Conservation (phyloP, 2,797 vertebrate genomes). For the Carapus acus region DNA sequence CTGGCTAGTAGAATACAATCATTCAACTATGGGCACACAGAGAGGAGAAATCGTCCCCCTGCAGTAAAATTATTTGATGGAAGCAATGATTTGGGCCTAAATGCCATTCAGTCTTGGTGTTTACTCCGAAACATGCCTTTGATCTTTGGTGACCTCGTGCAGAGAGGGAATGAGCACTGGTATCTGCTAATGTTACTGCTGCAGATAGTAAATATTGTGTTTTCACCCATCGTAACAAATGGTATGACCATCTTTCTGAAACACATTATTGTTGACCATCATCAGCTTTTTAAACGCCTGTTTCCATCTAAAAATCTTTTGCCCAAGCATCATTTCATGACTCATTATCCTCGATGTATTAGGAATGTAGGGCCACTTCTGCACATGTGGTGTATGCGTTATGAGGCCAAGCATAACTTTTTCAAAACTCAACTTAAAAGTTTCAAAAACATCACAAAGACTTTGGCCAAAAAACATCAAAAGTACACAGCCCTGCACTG, state of each 20-base stretch:
- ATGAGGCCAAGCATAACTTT: slow-evolving; percentile 28
- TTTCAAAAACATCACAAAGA: slow-evolving; percentile 25
- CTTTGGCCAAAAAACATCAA: slow-evolving; percentile 20
- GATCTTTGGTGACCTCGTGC: slow-evolving; percentile 35
- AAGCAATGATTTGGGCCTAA: slow-evolving; percentile 36
- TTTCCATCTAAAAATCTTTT: slow-evolving; percentile 26
- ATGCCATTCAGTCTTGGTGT: slow-evolving; percentile 26
- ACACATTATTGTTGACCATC: slow-evolving; percentile 38
- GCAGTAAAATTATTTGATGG: slow-evolving; percentile 20
- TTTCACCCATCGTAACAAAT: slow-evolving; percentile 42
- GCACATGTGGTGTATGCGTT: slow-evolving; percentile 19
- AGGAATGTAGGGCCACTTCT: slow-evolving; percentile 16
- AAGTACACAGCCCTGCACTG: slow-evolving; percentile 22
- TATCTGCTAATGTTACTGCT: slow-evolving; percentile 24
- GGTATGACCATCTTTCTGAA: slow-evolving; percentile 34
- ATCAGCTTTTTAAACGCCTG: slow-evolving; percentile 30
- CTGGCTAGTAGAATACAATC: slow-evolving; percentile 24
- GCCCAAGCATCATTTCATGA: slow-evolving; percentile 38
- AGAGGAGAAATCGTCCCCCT: slow-evolving; percentile 20
- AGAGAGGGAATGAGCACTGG: slow-evolving; percentile 23
- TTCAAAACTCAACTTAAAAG: slow-evolving; percentile 22
- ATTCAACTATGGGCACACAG: slow-evolving; percentile 32
- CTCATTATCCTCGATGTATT: slow-evolving; percentile 13
- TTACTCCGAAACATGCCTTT: slow-evolving; percentile 23
- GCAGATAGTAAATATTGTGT: slow-evolving; percentile 37